Percentiles rank a stretch among this genome's conserved stretches.
phyloP scores from a whole-genome alignment of 92 coral and sea anemone species.

The Desmophyllum pertusum region DNA sequence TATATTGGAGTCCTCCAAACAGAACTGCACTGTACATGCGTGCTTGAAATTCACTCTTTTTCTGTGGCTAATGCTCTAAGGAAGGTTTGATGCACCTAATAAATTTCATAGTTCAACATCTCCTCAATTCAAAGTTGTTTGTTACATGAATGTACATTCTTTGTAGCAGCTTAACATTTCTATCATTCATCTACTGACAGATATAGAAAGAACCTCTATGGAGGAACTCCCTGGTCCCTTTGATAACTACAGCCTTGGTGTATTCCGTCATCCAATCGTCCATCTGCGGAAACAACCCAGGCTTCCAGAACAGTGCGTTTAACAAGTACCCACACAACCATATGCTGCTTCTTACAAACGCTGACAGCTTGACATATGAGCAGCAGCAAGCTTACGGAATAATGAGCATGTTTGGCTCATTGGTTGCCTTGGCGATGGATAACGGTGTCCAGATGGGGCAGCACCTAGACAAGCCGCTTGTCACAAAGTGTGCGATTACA shows the following conservation, averaged over 20 bases:
- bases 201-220: slow-evolving; percentile 59
- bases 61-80: too few relatives aligned
- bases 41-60: too few relatives aligned
- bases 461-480: slow-evolving; percentile 76
- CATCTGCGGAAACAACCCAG: slow-evolving; percentile 92
- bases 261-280: slow-evolving; percentile 85
- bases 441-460: slow-evolving; percentile 75
- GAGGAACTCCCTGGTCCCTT: slow-evolving; percentile 83
- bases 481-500: slow-evolving; percentile 82
- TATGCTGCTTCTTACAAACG: slow-evolving; percentile 78
- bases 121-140: background rate
- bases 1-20: too few relatives aligned
- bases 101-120: too few relatives aligned
- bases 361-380: slow-evolving; percentile 66
- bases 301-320: slow-evolving; percentile 66
- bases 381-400: slow-evolving; percentile 84
- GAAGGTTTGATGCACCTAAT: too few relatives aligned
- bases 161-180: background rate
- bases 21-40: too few relatives aligned
- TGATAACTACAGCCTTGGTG: slow-evolving; percentile 73
- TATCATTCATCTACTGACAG: slow-evolving; percentile 36
- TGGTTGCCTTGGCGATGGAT: slow-evolving; percentile 82
- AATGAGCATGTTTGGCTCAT: slow-evolving; percentile 85
- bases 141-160: background rate
- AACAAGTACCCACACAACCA: slow-evolving; percentile 78